Evolutionary conservation across 2,797 vertebrate genomes (phyloP), one percentile per base, ranked within the genome.

Genomic region (Adrianichthys oophorus): DNA sequence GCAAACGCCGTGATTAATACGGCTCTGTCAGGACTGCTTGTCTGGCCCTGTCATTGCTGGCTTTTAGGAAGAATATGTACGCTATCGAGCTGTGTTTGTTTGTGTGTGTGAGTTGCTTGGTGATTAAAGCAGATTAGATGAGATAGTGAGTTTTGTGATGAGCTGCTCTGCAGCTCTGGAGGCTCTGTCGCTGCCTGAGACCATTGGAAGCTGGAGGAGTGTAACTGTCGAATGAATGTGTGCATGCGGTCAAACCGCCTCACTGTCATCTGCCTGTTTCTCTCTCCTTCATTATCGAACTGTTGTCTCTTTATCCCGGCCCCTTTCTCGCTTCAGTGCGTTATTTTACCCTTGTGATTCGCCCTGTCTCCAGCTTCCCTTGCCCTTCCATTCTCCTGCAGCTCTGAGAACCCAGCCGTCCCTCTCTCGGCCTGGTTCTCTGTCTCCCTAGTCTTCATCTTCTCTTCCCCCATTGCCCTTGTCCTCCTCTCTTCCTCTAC

Each of bases 121-220:
- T 87, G 86, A 89, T 88, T 79, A 89, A 85, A 83, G 71, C 72
- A 77, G 70, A 87, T 88, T 83, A 80, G 78, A 80, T 41, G 17
- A 85, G 87, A 86, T 84, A 87, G 74, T 55, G 73, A 59, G 67
- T 78, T 86, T 86, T 70, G 73, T 70, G 79, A 84, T 75, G 82
- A 75, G 77, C 55, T 64, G 76, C 50, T 65, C 58, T 60, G 63
- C 57, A 65, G 79, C 84, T 86, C 78, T 79, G 56, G 70, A 80
- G 84, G 76, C 70, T 72, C 67, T 74, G 79, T 62, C 70, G 59
- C 68, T 63, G 79, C 86, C 80, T 68, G 71, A 64, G 83, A 82
- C 80, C 82, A 79, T 84, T 82, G 60, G 84, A 74, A 78, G 74
- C 76, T 79, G 74, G 67, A 76, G 69, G 82, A 85, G 81, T 79